Conservation (phyloP, 2,113 vertebrate genomes). For the Coptodon rendalli region DNA sequence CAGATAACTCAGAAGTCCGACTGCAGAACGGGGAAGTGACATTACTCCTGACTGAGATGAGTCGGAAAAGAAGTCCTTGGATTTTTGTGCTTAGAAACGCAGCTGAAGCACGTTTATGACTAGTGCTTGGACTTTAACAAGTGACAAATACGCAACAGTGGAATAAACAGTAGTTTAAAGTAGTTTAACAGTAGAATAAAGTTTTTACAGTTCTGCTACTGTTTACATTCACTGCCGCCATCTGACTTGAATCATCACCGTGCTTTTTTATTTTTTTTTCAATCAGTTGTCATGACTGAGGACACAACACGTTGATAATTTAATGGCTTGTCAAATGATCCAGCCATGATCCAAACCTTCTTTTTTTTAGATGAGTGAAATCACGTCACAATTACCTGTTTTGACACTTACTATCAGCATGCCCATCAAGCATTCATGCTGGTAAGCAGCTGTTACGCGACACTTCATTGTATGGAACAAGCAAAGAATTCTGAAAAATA, state of each 20-base stretch:
- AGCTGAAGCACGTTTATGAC: too few species aligned
- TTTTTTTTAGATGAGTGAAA: neutral
- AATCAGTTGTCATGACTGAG: neutral
- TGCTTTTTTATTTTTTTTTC: too few species aligned
- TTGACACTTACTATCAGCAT: neutral
- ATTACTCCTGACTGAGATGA: too few species aligned
- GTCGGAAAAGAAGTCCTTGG: neutral
- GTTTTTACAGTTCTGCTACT: too few species aligned
- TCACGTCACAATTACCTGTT: neutral
- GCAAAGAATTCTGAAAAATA: neutral
- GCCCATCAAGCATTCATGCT: neutral
- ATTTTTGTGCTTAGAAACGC: too few species aligned
- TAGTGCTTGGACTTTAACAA: too few species aligned
- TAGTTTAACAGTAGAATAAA: too few species aligned
- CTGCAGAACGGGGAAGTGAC: neutral
- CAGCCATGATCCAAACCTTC: neutral
- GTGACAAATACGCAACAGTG: too few species aligned
- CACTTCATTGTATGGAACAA: neutral
- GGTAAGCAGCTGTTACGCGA: neutral
- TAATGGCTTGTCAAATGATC: neutral
- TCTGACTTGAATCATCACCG: too few species aligned
- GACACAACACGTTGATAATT: neutral
- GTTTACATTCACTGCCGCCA: too few species aligned
- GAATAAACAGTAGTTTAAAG: too few species aligned
- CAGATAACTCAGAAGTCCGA: neutral